Evolutionary conservation across 2,113 vertebrate genomes (phyloP).

Genomic region (Anhinga anhinga): DNA sequence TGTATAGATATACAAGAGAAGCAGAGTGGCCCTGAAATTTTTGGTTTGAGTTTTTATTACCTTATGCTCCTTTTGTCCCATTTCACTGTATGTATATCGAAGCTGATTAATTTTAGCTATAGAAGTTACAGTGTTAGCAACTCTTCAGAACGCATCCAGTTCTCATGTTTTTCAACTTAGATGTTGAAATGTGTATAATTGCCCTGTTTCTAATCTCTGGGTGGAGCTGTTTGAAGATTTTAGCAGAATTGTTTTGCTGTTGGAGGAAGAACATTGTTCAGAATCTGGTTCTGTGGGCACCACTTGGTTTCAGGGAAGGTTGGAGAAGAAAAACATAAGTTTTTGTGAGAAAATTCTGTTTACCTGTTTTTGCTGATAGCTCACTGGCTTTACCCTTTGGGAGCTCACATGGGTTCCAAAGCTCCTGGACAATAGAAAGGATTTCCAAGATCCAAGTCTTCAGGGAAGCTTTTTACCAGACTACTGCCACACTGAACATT

Average conservation of each 20-base stretch:
- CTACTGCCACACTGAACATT: neutral
- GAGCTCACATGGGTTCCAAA: neutral
- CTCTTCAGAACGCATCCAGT: neutral
- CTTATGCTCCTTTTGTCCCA: neutral
- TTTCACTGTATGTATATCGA: neutral
- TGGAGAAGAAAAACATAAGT: neutral
- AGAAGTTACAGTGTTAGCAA: neutral
- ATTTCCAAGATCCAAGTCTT: neutral
- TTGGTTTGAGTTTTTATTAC: neutral
- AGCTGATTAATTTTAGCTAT: neutral
- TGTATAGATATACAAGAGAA: neutral
- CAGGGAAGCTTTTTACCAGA: neutral
- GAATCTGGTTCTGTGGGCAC: neutral
- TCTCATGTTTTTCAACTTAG: neutral
- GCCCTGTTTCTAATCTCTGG: neutral
- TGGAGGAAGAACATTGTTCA: neutral
- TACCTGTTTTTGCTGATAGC: fast-evolving
- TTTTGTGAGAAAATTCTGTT: neutral
- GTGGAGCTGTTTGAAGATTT: neutral
- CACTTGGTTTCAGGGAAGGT: neutral
- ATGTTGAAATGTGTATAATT: neutral
- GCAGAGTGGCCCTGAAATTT: neutral
- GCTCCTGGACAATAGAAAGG: neutral
- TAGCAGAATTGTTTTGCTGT: neutral
- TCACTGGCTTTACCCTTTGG: neutral